phyloP scores from a whole-genome alignment of 2,888 invertebrate species.

The Melipona bicolor region DNA sequence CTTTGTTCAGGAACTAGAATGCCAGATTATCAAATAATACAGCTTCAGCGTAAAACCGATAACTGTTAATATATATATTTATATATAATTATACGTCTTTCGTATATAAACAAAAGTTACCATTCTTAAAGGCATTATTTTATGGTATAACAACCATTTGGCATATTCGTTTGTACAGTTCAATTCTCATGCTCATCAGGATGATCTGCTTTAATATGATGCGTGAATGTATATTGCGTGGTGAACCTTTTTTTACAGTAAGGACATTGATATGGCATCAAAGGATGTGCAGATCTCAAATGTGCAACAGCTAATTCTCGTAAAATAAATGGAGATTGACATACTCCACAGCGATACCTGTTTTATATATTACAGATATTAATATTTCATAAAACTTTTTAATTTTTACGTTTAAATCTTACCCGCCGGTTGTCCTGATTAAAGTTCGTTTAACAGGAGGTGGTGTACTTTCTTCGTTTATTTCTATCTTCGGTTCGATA shows the following conservation, averaged over 20 bases:
- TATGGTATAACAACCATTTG: conserved; percentile 56
- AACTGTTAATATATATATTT: conserved; percentile 22
- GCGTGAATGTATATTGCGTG: conserved; percentile 78
- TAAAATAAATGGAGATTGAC: conserved; percentile 79
- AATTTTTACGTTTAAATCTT: conserved; percentile 21
- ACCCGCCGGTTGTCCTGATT: conserved; percentile 77
- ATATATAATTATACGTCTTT: conserved; percentile 6
- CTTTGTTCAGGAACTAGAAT: conserved; percentile 65
- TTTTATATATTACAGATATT: not conserved
- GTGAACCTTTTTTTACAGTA: conserved; percentile 80
- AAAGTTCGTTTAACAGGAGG: conserved; percentile 78
- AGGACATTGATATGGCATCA: conserved; percentile 80
- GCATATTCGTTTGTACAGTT: conserved; percentile 49
- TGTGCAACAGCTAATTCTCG: conserved; percentile 80
- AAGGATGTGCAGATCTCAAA: conserved; percentile 79
- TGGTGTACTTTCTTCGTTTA: conserved; percentile 70
- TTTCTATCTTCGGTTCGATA: conserved; percentile 74
- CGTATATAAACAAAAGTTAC: conserved; percentile 34
- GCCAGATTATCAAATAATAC: conserved; percentile 60
- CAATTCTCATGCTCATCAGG: conserved; percentile 78
- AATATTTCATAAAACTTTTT: not conserved
- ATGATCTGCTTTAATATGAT: conserved; percentile 79
- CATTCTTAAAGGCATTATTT: conserved; percentile 54
- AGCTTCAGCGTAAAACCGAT: conserved; percentile 35
- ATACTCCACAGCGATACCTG: conserved; percentile 80